Evolutionary conservation across 2,113 vertebrate species (phyloP).

Genomic region (Cyphomyrus plagiostoma): DNA sequence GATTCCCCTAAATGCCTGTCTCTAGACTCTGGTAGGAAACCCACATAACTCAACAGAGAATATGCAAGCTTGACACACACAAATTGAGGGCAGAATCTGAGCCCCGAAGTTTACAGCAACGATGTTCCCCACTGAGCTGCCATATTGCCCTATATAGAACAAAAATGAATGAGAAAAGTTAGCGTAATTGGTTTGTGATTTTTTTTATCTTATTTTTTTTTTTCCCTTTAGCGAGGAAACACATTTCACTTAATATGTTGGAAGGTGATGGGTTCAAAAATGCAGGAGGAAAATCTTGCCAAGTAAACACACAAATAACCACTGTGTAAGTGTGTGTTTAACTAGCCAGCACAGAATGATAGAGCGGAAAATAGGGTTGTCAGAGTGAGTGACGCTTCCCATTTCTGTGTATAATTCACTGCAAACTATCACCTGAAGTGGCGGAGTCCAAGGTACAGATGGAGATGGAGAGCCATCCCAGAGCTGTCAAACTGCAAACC

Average conservation of each 20-base stretch:
- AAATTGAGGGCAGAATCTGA: neutral
- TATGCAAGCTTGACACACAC: neutral
- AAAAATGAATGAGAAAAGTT: neutral
- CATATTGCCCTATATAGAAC: neutral
- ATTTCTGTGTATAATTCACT: constrained; percentile 51
- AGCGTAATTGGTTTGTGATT: neutral
- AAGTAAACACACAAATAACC: constrained; percentile 37
- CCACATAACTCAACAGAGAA: neutral
- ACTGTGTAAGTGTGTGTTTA: constrained; percentile 42
- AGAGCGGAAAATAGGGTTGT: constrained; percentile 58
- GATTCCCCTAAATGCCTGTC: neutral
- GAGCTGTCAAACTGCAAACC: constrained; percentile 19
- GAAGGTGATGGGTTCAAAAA: constrained; percentile 1
- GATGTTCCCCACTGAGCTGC: neutral
- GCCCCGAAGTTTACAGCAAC: neutral
- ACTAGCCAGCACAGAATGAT: constrained; percentile 48
- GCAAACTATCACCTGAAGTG: constrained; percentile 46
- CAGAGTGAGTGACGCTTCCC: constrained; percentile 54
- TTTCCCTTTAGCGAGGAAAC: neutral
- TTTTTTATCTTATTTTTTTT: neutral
- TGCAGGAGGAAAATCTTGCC: constrained; percentile 10
- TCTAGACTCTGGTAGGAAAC: neutral
- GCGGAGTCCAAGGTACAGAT: constrained; percentile 36
- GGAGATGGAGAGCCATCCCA: constrained; percentile 39
- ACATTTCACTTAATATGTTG: neutral